Evolutionary conservation across 1,140 invertebrate species (phyloP), one percentile per base, ranked within the genome.

Genomic region (Zaprionus camerounensis): DNA sequence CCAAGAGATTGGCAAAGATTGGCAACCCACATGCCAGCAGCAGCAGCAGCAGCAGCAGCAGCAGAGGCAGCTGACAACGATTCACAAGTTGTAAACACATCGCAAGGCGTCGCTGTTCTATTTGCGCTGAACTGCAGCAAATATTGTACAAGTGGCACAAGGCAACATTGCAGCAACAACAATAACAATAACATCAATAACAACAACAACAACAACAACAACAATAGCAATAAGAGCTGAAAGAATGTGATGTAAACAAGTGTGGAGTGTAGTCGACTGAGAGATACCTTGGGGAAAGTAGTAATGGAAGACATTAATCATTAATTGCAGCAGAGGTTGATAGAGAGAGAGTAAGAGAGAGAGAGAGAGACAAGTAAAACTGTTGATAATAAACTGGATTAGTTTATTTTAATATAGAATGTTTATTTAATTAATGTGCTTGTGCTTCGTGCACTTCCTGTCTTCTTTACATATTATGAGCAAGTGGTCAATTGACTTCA

Each of bases 21-120:
- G 56, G 15, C 61, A 38, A 51, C 46, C 57, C 51, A 80, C 49
- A 79, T 38, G n/a, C 22, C 44, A 65, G 65, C 71, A 78, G 75
- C 74, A 38, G 38, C 74, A 38, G 38, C 7, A 15, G 38, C n/a
- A 17, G 75, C 72, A 65, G 65, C 71, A 78, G 75, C 74, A 38
- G 38, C 74, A 38, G 38, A n/a, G 38, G 38, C n/a, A 17, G 75
- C 72, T 88, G 83, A 84, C 84, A 83, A 80, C 84, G 78, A 81
- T 88, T 84, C 81, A 71, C 84, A 88, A 84, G 68, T 76, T 88
- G 84, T 88, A 88, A 88, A 88, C 85, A 88, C 78, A 72, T 80
- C 78, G 71, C 81, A 68, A 83, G 81, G 73, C 78, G 78, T 69
- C 75, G 80, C 41, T n/a, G 41, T 55, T 73, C 71, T 81, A 87